Base-by-base conservation (phyloP, 1,140 invertebrate species). In the Lineus longissimus region DNA sequence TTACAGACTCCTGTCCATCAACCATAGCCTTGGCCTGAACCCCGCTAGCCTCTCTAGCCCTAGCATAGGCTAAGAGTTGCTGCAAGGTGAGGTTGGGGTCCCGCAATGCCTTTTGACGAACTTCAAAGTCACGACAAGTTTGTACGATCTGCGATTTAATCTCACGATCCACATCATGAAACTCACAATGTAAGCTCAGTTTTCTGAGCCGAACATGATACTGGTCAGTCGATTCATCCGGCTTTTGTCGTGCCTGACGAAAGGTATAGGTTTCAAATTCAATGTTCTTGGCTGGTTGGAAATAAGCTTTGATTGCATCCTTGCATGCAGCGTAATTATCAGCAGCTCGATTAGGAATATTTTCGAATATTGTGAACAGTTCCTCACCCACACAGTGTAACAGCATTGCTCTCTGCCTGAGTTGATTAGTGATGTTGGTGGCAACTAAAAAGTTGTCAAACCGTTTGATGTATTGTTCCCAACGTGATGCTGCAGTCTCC, bases 381-480 rank as follows among this genome's bases (percentile, higher is more conserved):
- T 51, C 47, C 47, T 51, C 47, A 6, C 47, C 47, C n/a, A 27
- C 47, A 22, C n/a, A 27, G n/a, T 51, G 47, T 7, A 51, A n/a
- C 6, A 51, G 25, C n/a, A 51, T 19, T 19, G 47, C 47, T n/a
- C 25, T 51, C 47, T 51, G n/a, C n/a, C 25, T 19, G 9, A n/a
- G 4, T 9, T 51, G n/a, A 22, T 22, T 51, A n/a, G 47, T 51
- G 4, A 51, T 51, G 25, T 51, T 51, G 4, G n/a, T 27, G 6
- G 47, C n/a, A 6, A 51, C 47, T 9, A 51, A 9, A n/a, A 51
- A 51, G n/a, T 51, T 51, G n/a, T 51, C 47, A 22, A 51, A 27
- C 9, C 47, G 47, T 51, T 51, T 51, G n/a, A 51, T 51, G n/a
- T 27, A 51, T n/a, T 51, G n/a, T 51, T 51, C 47, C 47, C 47